phyloP scores from a whole-genome alignment of 2,888 invertebrate genomes.

The Orgyia antiqua region DNA sequence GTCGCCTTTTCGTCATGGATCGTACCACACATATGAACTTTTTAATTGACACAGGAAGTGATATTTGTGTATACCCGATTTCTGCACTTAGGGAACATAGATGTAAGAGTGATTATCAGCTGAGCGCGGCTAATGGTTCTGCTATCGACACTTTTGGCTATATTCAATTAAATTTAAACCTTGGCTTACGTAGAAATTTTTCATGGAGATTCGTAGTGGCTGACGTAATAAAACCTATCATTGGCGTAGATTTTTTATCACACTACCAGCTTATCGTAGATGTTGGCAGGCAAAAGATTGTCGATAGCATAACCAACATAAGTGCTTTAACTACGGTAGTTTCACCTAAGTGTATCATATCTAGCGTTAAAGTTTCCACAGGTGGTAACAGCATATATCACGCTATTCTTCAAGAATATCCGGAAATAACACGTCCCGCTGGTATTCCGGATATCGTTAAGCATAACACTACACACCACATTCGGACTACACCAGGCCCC shows the following conservation, averaged over 20 bases:
- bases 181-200: neutral
- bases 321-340: neutral
- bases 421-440: slow-evolving; percentile 7
- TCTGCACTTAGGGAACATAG: neutral
- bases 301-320: neutral
- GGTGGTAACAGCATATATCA: slow-evolving; percentile 2
- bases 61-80: neutral
- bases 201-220: neutral
- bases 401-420: slow-evolving; percentile 2
- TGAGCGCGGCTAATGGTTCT: neutral
- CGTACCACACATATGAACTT: neutral
- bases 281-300: neutral
- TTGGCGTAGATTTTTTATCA: slow-evolving; percentile 25
- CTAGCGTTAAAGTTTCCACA: neutral
- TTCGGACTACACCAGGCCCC: slow-evolving; percentile 8
- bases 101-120: neutral
- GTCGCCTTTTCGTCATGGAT: neutral
- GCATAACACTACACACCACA: slow-evolving; percentile 7
- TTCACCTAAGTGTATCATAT: neutral
- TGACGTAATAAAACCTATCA: slow-evolving; percentile 11
- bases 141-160: neutral
- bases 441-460: slow-evolving; percentile 3
- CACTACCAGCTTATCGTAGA: neutral
- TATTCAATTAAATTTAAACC: neutral
- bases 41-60: too few relatives aligned